These are phyloP conservation scores for Phymastichus coffea DNA, from an alignment of 1,140 invertebrate genomes.

Conservation along the genomic window DNA sequence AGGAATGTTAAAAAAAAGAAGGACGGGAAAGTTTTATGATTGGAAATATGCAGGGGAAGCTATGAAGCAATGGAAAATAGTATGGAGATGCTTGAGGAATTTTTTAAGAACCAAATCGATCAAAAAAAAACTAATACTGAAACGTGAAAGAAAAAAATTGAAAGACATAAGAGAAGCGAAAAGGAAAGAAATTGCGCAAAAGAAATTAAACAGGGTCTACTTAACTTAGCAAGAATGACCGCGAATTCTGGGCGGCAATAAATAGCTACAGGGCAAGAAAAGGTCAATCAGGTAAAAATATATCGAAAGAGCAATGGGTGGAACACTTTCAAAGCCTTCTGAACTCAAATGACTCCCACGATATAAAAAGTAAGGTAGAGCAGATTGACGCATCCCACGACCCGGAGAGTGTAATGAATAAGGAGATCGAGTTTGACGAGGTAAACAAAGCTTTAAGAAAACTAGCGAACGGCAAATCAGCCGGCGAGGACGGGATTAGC, in stretches of 20 bases:
- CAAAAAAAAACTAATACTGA: too few species aligned
- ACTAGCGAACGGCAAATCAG: constrained; percentile 39
- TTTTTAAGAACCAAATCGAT: too few species aligned
- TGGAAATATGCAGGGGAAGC: too few species aligned
- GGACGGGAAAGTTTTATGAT: not conserved
- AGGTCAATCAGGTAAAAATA: not conserved
- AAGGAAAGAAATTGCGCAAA: too few species aligned
- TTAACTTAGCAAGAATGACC: too few species aligned
- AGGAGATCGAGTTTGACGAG: constrained; percentile 27
- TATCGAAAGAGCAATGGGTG: constrained; percentile 18
- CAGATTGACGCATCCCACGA: not conserved
- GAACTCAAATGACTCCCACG: too few species aligned
- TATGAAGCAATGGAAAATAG: too few species aligned
- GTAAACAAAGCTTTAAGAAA: constrained; percentile 33
- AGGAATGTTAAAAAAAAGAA: not conserved
- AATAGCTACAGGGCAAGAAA: not conserved
- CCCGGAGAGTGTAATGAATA: not conserved
- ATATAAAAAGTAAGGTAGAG: too few species aligned
- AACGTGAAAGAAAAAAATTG: too few species aligned
- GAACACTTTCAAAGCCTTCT: constrained; percentile 25
- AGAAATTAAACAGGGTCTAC: too few species aligned
- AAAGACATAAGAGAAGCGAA: too few species aligned
- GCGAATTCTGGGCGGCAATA: not conserved
- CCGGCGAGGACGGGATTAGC: constrained; percentile 37
- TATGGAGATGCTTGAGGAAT: too few species aligned